Evolutionary conservation across 2,113 vertebrate genomes (phyloP), one percentile per base, ranked within the genome.

Genomic region (Dromiciops gliroides): DNA sequence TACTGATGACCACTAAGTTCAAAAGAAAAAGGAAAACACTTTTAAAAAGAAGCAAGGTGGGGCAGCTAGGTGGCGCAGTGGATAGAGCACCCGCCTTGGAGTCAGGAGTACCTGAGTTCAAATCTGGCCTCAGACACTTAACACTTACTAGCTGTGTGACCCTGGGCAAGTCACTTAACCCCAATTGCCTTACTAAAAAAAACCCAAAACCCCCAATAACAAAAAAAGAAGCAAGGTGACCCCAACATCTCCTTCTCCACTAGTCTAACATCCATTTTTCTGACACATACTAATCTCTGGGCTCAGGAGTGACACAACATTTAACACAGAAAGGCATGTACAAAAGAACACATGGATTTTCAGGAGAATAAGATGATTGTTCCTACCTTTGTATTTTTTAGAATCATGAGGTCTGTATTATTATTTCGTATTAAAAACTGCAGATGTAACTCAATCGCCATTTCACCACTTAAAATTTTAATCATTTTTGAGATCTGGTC

Each of bases 401-500:
- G 99, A 97, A 99, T 99, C 99, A 99, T 99, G 95, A 99, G 98
- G 98, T 99, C 99, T 97, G 99, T 99, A 95, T 99, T 99, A 98
- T 99, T 99, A 98, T 99, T 99, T 98, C 99, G 99, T 98, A 99
- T 99, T 98, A 99, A 99, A 98, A 99, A 99, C 97, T 99, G 99
- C 90, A 99, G 98, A 96, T 99, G 99, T 94, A 99, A 98, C 95
- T 99, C 99, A 95, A 99, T 99, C 89, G 99, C 99, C 99, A 99
- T 99, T 98, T 99, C 99, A 26, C 99, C 99, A 90, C 99, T 99
- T 93, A 99, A 98, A 98, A 99, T 99, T 98, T 99, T 99, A 97
- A 99, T 99, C 99, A 99, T 99, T 99, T 99, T 99, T 97, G 99
- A 99, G 92, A 99, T 99, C 99, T 99, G 99, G 98, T 99, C 99